Percentiles rank a stretch among this genome's conserved stretches.
These are phyloP conservation scores for Hemistola chrysoprasaria DNA, from an alignment of 2,888 invertebrate species.

Conservation along the genomic window DNA sequence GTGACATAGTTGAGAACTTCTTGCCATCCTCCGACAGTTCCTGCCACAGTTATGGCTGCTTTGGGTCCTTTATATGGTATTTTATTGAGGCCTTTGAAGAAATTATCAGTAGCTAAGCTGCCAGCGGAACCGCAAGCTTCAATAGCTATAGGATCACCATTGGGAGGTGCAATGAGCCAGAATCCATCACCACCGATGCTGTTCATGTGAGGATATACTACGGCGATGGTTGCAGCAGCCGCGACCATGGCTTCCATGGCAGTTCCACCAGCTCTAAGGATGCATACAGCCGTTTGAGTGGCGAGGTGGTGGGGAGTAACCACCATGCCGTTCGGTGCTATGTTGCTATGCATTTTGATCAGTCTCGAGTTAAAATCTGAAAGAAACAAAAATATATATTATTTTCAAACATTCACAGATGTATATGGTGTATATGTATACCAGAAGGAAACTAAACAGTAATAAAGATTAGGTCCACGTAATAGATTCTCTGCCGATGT, in stretches of 20 bases:
- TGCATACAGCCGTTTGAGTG: slow-evolving; percentile 61
- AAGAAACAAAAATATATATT: too few species aligned
- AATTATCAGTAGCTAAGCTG: slow-evolving; percentile 55
- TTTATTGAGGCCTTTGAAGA: slow-evolving; percentile 43
- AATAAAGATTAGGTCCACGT: slow-evolving; percentile 56
- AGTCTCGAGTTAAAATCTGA: too few species aligned
- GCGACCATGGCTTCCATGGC: slow-evolving; percentile 71
- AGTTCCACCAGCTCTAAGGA: slow-evolving; percentile 66
- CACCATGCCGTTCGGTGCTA: slow-evolving; percentile 62
- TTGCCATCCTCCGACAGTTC: slow-evolving; percentile 69
- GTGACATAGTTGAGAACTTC: slow-evolving; percentile 65
- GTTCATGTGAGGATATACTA: slow-evolving; percentile 73
- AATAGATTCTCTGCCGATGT: slow-evolving; percentile 44
- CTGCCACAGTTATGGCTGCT: slow-evolving; percentile 65
- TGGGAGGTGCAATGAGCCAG: slow-evolving; percentile 69
- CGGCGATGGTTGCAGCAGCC: slow-evolving; percentile 68
- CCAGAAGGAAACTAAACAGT: slow-evolving; percentile 27
- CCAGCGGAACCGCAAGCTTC: slow-evolving; percentile 70
- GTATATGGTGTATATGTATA: background rate
- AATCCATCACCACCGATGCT: slow-evolving; percentile 69
- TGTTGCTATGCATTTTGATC: slow-evolving; percentile 46
- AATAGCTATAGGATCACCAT: slow-evolving; percentile 60
- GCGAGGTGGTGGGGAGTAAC: slow-evolving; percentile 72
- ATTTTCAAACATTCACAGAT: too few species aligned
- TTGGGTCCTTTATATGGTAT: slow-evolving; percentile 62